phyloP scores from a whole-genome alignment of 2,113 vertebrate species.

The Muntiacus muntjak region DNA sequence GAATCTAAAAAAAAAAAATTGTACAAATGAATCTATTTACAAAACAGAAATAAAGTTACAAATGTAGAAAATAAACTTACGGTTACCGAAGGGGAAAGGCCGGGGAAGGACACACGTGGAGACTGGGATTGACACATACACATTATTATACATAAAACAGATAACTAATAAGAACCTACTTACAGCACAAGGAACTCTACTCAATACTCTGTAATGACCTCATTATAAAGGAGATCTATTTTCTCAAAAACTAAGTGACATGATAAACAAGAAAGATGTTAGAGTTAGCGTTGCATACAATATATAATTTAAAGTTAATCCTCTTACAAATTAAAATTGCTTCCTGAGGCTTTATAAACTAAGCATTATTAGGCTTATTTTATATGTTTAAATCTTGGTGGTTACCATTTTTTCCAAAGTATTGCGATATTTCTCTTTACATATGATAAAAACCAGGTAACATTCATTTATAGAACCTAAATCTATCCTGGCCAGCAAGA shows the following conservation, averaged over 20 bases:
- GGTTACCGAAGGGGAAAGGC: neutral
- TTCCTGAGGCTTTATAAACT: neutral
- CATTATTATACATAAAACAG: neutral
- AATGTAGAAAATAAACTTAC: neutral
- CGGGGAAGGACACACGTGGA: rapidly evolving
- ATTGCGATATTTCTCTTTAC: neutral
- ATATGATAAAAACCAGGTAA: neutral
- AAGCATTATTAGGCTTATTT: neutral
- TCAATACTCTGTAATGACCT: neutral
- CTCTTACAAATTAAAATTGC: neutral
- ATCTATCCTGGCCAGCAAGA: neutral
- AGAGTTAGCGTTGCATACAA: neutral
- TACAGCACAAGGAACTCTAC: neutral
- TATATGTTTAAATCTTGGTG: neutral
- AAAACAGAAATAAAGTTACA: neutral
- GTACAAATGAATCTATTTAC: neutral
- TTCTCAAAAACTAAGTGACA: neutral
- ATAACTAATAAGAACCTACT: neutral
- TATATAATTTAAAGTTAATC: neutral
- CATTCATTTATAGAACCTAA: neutral
- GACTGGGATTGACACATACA: neutral
- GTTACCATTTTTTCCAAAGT: neutral
- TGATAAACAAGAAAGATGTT: neutral
- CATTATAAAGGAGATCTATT: neutral
- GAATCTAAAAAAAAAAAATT: neutral